Evolutionary conservation across 2,888 invertebrate species (phyloP).

Genomic region (Xiphydria camelus): DNA sequence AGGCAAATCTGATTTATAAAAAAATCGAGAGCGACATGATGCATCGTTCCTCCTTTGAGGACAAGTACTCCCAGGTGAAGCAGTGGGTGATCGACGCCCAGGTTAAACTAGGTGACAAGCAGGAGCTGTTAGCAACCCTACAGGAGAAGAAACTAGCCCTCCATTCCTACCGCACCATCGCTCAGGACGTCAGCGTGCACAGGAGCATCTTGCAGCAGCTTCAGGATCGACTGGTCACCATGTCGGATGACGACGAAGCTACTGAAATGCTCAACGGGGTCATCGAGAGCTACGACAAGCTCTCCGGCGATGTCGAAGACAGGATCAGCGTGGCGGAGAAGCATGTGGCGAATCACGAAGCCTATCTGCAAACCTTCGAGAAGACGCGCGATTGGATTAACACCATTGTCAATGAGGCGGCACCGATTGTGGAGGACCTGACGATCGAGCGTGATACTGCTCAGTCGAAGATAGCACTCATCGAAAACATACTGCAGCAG

Average conservation of each 20-base stretch:
- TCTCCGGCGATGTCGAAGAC: constrained; percentile 70
- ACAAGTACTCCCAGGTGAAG: constrained; percentile 85
- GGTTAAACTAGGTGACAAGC: constrained; percentile 71
- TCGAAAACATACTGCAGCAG: constrained; percentile 76
- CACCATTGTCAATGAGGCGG: constrained; percentile 77
- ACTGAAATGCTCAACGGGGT: constrained; percentile 74
- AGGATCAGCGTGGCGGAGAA: constrained; percentile 70
- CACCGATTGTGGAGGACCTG: constrained; percentile 73
- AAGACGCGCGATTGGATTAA: constrained; percentile 82
- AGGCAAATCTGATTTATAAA: constrained; percentile 82
- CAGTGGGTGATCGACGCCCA: constrained; percentile 84
- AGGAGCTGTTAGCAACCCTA: constrained; percentile 76
- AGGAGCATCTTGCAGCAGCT: constrained; percentile 82
- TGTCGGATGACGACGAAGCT: constrained; percentile 80
- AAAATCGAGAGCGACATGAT: constrained; percentile 86
- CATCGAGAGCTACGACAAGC: constrained; percentile 71
- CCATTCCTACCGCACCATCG: constrained; percentile 76
- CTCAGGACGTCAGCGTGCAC: constrained; percentile 86
- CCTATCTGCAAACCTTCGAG: constrained; percentile 79
- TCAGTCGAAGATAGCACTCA: constrained; percentile 73
- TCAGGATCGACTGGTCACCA: constrained; percentile 76
- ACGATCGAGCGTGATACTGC: constrained; percentile 79
- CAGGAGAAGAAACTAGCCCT: constrained; percentile 88
- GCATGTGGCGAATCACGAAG: constrained; percentile 80
- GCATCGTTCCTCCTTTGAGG: constrained; percentile 91